These are phyloP conservation scores for Pyrocoelia pectoralis DNA, from an alignment of 2,888 invertebrate genomes.

Conservation along the genomic window DNA sequence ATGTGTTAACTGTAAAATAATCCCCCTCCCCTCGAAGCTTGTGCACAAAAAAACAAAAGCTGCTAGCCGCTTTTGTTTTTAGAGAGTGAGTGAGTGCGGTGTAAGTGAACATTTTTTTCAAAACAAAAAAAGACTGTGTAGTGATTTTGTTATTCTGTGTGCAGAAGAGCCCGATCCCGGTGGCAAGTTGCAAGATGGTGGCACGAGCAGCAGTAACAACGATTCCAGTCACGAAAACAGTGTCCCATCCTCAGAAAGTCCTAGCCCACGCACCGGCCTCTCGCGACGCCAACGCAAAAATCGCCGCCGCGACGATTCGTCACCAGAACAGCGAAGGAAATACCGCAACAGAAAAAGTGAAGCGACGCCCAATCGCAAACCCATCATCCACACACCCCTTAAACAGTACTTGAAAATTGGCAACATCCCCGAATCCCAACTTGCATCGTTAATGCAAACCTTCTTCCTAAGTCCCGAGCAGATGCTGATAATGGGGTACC, in stretches of 20 bases:
- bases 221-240: conserved; percentile 49
- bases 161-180: conserved; percentile 60
- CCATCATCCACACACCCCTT: conserved; percentile 49
- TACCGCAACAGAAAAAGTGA: conserved; percentile 38
- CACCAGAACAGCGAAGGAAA: conserved; percentile 47
- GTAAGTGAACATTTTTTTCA: conserved; percentile 13
- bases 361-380: conserved; percentile 10
- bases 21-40: no score
- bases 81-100: conserved; percentile 18
- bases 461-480: conserved; percentile 70
- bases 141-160: conserved; percentile 39
- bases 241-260: conserved; percentile 62
- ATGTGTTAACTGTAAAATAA: no score
- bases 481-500: conserved; percentile 75
- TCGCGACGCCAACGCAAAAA: conserved; percentile 66
- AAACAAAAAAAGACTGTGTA: neutral
- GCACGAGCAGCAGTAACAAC: conserved; percentile 49
- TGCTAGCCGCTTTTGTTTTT: neutral
- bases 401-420: conserved; percentile 56
- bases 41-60: no score
- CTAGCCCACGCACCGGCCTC: conserved; percentile 60
- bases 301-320: conserved; percentile 52
- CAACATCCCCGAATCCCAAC: conserved; percentile 62
- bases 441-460: conserved; percentile 66
- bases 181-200: conserved; percentile 44